A percentile compares a stretch with the other conserved stretches of the same genome.
phyloP scores from a whole-genome alignment of 53 echinoderm and acorn worm genomes.

The Zoroaster sp. region DNA sequence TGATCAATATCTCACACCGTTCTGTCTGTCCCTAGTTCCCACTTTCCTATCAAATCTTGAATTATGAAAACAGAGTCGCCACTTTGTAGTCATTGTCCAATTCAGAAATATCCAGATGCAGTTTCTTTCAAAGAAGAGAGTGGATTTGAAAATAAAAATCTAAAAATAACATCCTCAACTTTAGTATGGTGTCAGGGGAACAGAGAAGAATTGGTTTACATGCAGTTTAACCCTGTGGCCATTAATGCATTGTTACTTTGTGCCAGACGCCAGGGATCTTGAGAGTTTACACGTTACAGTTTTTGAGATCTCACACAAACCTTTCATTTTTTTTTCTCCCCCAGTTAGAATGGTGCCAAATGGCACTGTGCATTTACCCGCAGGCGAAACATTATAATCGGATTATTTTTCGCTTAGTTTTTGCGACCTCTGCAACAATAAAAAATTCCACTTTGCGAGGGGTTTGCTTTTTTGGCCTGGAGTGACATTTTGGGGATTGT shows the following conservation, averaged over 20 bases:
- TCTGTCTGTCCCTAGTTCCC: too few species aligned
- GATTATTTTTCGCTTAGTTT: conserved; percentile 21
- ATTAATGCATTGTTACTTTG: neutral
- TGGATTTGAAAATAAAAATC: neutral
- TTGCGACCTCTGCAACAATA: neutral
- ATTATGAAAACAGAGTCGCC: too few species aligned
- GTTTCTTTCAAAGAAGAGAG: neutral
- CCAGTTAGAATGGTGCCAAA: neutral
- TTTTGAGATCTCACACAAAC: neutral
- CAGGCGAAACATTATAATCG: neutral
- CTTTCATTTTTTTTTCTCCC: neutral
- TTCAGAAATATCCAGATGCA: neutral
- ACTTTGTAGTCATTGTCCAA: neutral
- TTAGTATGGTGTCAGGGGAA: neutral
- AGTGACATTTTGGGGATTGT: neutral
- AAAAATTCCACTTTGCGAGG: neutral
- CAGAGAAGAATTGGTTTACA: neutral
- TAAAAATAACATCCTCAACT: neutral
- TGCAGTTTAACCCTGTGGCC: neutral
- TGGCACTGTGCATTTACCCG: neutral
- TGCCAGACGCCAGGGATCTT: neutral
- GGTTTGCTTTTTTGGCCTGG: neutral
- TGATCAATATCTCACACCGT: too few species aligned
- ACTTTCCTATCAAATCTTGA: too few species aligned
- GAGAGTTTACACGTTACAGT: neutral